A percentile compares a stretch with the other conserved stretches of the same genome.
Evolutionary conservation across 1,140 invertebrate species (phyloP).

Genomic region (Laupala kohalensis): DNA sequence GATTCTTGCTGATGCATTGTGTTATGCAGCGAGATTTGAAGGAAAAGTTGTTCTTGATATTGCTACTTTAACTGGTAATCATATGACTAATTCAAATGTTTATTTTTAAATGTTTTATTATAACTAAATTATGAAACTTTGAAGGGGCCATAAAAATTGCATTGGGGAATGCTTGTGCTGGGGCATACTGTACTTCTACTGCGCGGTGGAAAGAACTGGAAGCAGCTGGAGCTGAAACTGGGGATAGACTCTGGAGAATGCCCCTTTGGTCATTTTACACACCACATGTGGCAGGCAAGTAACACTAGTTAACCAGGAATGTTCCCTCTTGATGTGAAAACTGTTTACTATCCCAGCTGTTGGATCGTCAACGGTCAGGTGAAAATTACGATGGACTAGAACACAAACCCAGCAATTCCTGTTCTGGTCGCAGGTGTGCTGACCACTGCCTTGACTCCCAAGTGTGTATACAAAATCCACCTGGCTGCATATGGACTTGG

Average conservation of each 20-base stretch:
- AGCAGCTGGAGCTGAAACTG: constrained; percentile 52
- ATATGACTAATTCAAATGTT: no score
- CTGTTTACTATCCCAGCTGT: no score
- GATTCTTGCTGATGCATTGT: constrained; percentile 79
- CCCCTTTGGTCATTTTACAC: constrained; percentile 73
- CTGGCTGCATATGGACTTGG: no score
- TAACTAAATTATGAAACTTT: background rate
- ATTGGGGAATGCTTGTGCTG: constrained; percentile 60
- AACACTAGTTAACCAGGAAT: no score
- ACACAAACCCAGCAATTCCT: no score
- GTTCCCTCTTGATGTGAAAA: no score
- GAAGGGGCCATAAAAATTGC: constrained; percentile 57
- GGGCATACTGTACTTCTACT: constrained; percentile 60
- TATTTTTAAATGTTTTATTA: no score
- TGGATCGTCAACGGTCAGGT: no score
- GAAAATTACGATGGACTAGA: no score
- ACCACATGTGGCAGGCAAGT: constrained; percentile 47
- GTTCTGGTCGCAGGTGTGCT: no score
- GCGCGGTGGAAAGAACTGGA: constrained; percentile 46
- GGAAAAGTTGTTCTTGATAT: constrained; percentile 57
- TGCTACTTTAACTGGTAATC: constrained; percentile 68
- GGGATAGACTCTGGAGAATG: constrained; percentile 81
- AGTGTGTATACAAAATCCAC: no score
- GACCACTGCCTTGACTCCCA: no score
- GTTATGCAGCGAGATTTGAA: constrained; percentile 58